These are phyloP conservation scores for Heliocidaris erythrogramma DNA, from an alignment of 35 echinoderm and acorn worm species.

Conservation along the genomic window DNA sequence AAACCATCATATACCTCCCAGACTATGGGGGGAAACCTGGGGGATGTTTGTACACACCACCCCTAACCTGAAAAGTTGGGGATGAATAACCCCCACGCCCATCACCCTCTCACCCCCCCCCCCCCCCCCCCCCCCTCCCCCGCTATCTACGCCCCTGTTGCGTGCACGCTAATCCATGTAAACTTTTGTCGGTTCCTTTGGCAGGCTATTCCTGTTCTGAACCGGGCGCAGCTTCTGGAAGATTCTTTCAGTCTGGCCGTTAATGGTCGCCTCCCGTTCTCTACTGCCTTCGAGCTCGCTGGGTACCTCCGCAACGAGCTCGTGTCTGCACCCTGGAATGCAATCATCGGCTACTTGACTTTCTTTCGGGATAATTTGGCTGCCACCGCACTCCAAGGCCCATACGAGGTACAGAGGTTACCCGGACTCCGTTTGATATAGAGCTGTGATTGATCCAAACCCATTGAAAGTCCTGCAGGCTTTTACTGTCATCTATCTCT, in stretches of 20 bases:
- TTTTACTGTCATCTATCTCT: too few relatives aligned
- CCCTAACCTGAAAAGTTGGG: too few relatives aligned
- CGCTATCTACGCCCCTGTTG: too few relatives aligned
- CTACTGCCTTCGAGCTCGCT: neutral
- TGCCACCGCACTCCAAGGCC: neutral
- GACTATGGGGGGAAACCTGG: too few relatives aligned
- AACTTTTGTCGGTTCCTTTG: neutral
- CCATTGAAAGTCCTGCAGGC: too few relatives aligned
- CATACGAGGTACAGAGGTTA: slow-evolving; percentile 20
- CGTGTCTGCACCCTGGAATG: neutral
- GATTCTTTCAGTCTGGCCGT: neutral
- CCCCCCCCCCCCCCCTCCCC: too few relatives aligned
- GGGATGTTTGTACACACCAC: too few relatives aligned
- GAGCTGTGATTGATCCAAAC: too few relatives aligned
- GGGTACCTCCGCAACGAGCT: neutral
- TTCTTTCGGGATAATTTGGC: slow-evolving; percentile 5
- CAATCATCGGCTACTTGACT: neutral
- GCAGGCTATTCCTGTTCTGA: slow-evolving; percentile 18
- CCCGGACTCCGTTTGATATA: neutral
- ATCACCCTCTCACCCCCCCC: too few relatives aligned
- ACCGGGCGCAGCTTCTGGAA: slow-evolving; percentile 11
- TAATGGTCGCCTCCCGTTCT: neutral
- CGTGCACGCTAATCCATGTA: too few relatives aligned
- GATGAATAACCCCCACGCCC: too few relatives aligned
- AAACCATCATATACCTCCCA: too few relatives aligned